phyloP scores from a whole-genome alignment of 2,797 vertebrate genomes.

The Tinamus major region DNA sequence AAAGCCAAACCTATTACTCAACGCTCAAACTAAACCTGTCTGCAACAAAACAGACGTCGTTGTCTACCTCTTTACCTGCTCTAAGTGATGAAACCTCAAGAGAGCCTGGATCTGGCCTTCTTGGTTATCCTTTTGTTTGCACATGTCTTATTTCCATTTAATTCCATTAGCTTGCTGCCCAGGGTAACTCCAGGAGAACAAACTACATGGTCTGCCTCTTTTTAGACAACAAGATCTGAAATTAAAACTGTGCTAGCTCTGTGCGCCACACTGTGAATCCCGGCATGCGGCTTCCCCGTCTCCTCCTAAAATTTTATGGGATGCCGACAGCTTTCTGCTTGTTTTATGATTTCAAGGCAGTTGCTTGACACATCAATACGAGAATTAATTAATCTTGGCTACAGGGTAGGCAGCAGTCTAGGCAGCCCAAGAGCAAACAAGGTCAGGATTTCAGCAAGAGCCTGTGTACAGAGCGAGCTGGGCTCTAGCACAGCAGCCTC shows the following conservation, averaged over 20 bases:
- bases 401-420: constrained; percentile 15
- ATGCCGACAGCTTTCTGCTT: not conserved
- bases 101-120: not conserved
- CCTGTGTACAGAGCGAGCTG: constrained; percentile 35
- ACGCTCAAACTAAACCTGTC: not conserved
- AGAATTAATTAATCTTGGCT: constrained; percentile 58
- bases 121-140: not conserved
- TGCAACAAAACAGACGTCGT: not conserved
- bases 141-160: not conserved
- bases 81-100: not conserved
- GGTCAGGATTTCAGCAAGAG: constrained; percentile 61
- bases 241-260: not conserved
- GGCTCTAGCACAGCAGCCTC: constrained; percentile 4
- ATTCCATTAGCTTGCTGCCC: not conserved
- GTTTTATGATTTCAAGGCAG: constrained; percentile 21
- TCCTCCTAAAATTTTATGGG: constrained; percentile 35
- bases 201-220: not conserved
- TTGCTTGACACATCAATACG: constrained; percentile 27
- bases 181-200: not conserved
- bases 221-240: not conserved
- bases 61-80: not conserved
- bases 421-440: constrained; percentile 45
- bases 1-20: not conserved
- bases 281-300: not conserved
- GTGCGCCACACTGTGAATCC: not conserved